These are phyloP conservation scores for Calameuta filiformis DNA, from an alignment of 2,888 invertebrate genomes.

Conservation along the genomic window DNA sequence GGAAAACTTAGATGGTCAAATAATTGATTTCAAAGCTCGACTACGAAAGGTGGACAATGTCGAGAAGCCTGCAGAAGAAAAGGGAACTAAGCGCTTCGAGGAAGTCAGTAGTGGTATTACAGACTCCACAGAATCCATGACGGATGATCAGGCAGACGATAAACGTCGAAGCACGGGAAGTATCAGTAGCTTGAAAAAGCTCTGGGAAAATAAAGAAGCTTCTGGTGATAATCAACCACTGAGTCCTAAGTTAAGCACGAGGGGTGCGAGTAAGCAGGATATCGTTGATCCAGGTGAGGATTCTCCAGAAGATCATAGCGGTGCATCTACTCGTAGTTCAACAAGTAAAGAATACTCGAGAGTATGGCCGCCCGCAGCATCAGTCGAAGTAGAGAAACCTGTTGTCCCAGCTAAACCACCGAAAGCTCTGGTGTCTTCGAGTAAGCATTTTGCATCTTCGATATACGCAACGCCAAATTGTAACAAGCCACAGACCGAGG, in stretches of 20 bases:
- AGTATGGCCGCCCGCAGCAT: slow-evolving; percentile 68
- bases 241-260: slow-evolving; percentile 72
- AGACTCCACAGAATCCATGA: slow-evolving; percentile 44
- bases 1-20: slow-evolving; percentile 70
- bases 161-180: slow-evolving; percentile 92
- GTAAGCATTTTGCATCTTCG: slow-evolving; percentile 69
- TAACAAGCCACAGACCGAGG: slow-evolving; percentile 39
- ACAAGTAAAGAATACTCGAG: slow-evolving; percentile 66
- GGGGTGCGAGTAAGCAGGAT: slow-evolving; percentile 39
- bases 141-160: slow-evolving; percentile 77
- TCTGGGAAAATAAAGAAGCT: slow-evolving; percentile 88
- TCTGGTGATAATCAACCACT: slow-evolving; percentile 69
- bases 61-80: slow-evolving; percentile 51
- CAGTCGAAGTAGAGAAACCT: slow-evolving; percentile 73
- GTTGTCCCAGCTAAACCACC: slow-evolving; percentile 68
- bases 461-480: slow-evolving; percentile 83
- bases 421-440: slow-evolving; percentile 62
- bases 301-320: slow-evolving; percentile 65
- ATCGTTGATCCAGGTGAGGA: slow-evolving; percentile 54
- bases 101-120: slow-evolving; percentile 50
- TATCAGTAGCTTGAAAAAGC: slow-evolving; percentile 90
- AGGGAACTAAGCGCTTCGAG: slow-evolving; percentile 45
- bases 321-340: slow-evolving; percentile 65
- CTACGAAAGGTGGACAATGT: slow-evolving; percentile 81
- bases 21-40: slow-evolving; percentile 86